Evolutionary conservation across 1,140 invertebrate species (phyloP).

Genomic region (Leptestheria dahalacensis): DNA sequence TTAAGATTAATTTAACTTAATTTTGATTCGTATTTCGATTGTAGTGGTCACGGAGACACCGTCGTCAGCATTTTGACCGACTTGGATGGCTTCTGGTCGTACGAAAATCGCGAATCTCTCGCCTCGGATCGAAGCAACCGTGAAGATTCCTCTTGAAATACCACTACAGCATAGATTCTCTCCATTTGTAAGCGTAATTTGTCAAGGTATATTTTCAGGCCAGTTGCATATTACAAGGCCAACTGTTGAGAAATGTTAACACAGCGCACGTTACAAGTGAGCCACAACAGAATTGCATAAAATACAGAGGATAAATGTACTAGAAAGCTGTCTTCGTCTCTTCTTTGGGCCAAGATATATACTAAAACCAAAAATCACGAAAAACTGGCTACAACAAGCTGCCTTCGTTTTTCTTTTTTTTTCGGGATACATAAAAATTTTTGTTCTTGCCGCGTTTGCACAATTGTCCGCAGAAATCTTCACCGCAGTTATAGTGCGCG

Average conservation of each 20-base stretch:
- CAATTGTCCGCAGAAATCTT: too few relatives aligned
- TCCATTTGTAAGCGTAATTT: background rate
- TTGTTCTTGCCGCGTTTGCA: too few relatives aligned
- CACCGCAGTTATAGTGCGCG: too few relatives aligned
- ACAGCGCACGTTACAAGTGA: background rate
- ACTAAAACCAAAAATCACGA: too few relatives aligned
- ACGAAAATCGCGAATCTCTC: constrained; percentile 77
- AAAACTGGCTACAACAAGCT: too few relatives aligned
- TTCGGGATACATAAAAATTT: too few relatives aligned
- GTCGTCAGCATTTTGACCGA: constrained; percentile 89
- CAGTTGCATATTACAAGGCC: background rate
- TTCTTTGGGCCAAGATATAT: too few relatives aligned
- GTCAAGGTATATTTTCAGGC: background rate
- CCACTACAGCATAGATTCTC: background rate
- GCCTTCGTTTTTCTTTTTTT: too few relatives aligned
- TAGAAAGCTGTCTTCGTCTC: background rate
- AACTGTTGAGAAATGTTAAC: background rate
- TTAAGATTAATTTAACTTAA: background rate
- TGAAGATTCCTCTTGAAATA: background rate
- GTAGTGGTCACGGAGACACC: constrained; percentile 78
- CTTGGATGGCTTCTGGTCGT: constrained; percentile 90
- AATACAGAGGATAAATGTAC: background rate
- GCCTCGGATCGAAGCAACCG: constrained; percentile 34
- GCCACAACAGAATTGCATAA: background rate
- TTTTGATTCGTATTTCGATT: constrained; percentile 20